Conservation (phyloP, 1,140 invertebrate species). For the Delia radicum region DNA sequence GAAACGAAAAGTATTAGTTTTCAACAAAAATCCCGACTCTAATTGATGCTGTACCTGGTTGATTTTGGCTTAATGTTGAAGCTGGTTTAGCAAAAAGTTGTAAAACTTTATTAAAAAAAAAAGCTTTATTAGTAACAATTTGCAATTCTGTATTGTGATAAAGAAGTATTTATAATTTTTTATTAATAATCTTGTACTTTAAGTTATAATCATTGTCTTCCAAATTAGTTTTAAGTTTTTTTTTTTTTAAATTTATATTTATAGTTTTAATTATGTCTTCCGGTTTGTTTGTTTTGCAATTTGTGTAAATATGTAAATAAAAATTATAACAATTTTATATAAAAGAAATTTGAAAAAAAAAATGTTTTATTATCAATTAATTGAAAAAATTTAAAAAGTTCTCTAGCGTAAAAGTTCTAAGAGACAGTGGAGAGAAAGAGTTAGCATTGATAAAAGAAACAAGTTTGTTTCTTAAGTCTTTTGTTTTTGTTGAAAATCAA, state of each 20-base stretch:
- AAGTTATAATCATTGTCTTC: slow-evolving; percentile 43
- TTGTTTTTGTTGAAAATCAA: too few species aligned
- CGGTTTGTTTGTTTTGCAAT: neutral
- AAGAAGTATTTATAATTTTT: neutral
- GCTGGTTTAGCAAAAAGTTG: neutral
- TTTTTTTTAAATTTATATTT: neutral
- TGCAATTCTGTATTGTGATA: too few species aligned
- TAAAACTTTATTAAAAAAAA: slow-evolving; percentile 1
- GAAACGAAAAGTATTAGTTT: neutral
- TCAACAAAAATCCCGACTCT: neutral
- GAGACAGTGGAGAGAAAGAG: too few species aligned
- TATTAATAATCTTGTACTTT: neutral
- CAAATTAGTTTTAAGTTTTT: slow-evolving; percentile 40
- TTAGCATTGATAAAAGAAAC: too few species aligned
- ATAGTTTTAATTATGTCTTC: neutral
- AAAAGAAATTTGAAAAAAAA: neutral
- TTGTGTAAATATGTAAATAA: neutral
- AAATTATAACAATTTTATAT: neutral
- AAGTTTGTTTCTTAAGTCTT: too few species aligned
- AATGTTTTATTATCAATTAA: too few species aligned
- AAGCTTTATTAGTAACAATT: neutral
- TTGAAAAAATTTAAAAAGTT: too few species aligned
- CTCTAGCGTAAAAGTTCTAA: too few species aligned
- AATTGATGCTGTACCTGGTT: neutral
- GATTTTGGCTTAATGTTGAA: neutral